Evolutionary conservation across 2,888 invertebrate species (phyloP).

Genomic region (Melieria crassipennis): DNA sequence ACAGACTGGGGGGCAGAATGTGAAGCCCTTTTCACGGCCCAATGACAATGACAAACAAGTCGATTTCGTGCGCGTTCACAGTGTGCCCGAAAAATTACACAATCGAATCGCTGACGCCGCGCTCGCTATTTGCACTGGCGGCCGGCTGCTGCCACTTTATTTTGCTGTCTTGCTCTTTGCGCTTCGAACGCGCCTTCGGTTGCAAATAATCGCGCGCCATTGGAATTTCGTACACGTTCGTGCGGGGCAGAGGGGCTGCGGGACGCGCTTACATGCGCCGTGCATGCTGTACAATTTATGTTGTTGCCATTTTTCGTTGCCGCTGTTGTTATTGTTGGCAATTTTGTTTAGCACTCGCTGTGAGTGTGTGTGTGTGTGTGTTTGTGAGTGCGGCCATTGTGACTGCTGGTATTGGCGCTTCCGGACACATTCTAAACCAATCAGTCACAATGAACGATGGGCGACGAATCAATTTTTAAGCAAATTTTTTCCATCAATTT

Average conservation of each 20-base stretch:
- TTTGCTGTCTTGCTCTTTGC: no score
- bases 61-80: no score
- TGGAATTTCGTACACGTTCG: slow-evolving; percentile 26
- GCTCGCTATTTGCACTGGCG: neutral
- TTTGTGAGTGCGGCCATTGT: neutral
- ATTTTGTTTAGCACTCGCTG: neutral
- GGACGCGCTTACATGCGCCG: neutral
- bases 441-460: slow-evolving; percentile 28
- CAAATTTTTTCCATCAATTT: no score
- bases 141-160: no score
- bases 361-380: neutral
- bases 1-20: no score
- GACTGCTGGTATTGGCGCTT: neutral
- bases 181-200: neutral
- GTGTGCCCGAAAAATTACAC: no score
- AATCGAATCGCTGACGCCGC: neutral
- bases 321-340: neutral
- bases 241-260: neutral
- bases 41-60: slow-evolving; percentile 30
- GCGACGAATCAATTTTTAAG: no score
- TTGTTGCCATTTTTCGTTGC: neutral
- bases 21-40: slow-evolving; percentile 13
- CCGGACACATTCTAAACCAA: slow-evolving; percentile 29
- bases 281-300: neutral
- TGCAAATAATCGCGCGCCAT: slow-evolving; percentile 20